Percentiles rank a stretch among this genome's conserved stretches.
phyloP scores from a whole-genome alignment of 2,797 vertebrate species.

The Clamator glandarius region DNA sequence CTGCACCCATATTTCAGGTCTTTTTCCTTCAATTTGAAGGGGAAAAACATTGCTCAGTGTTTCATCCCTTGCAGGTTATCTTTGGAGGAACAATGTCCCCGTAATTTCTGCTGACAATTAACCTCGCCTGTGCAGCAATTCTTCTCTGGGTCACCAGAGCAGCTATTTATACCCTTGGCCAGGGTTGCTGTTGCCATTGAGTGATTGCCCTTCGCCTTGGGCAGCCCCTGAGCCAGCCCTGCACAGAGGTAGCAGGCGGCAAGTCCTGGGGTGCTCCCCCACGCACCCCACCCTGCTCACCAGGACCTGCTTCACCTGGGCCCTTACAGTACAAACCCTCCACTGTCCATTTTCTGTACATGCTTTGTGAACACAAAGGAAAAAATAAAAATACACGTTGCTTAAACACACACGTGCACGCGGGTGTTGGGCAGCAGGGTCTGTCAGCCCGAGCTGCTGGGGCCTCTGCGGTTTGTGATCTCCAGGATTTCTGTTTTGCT shows the following conservation, averaged over 20 bases:
- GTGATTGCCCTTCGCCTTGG: background rate
- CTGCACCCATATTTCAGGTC: conserved; percentile 39
- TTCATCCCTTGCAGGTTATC: conserved; percentile 53
- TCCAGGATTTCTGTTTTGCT: background rate
- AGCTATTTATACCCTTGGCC: conserved; percentile 27
- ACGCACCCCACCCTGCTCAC: background rate
- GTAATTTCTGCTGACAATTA: conserved; percentile 56
- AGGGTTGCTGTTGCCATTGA: background rate
- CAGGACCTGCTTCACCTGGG: background rate
- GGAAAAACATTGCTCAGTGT: conserved; percentile 27
- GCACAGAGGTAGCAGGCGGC: rapidly evolving
- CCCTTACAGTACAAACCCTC: background rate
- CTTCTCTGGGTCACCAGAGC: conserved; percentile 32
- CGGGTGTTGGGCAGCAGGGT: background rate
- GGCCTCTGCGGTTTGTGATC: background rate
- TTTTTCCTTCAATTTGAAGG: conserved; percentile 39
- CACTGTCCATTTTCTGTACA: background rate
- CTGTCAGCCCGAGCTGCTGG: background rate
- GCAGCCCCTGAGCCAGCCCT: background rate
- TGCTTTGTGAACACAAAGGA: background rate
- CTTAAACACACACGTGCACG: background rate
- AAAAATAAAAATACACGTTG: background rate
- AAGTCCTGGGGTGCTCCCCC: rapidly evolving
- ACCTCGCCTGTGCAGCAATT: background rate
- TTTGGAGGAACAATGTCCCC: conserved; percentile 31